These are phyloP conservation scores for Acrocyrtus sp. DNA, from an alignment of 2,888 invertebrate genomes.

Conservation along the genomic window DNA sequence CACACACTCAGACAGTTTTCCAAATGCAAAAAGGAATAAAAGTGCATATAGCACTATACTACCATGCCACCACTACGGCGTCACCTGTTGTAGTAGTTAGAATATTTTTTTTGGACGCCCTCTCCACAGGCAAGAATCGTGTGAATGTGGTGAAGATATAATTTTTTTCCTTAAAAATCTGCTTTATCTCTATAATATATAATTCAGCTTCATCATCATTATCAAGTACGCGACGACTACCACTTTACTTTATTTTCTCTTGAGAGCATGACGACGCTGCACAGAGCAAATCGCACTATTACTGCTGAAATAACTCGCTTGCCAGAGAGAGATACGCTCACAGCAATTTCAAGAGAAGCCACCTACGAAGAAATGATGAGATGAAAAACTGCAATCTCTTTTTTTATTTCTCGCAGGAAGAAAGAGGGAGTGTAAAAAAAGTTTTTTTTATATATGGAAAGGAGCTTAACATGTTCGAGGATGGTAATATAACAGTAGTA, in stretches of 20 bases:
- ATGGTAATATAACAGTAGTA: slow-evolving; percentile 35
- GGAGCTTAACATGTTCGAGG: neutral
- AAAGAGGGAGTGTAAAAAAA: slow-evolving; percentile 45
- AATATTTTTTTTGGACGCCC: slow-evolving; percentile 31
- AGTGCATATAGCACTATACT: too few relatives aligned
- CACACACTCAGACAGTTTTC: too few relatives aligned
- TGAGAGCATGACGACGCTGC: too few relatives aligned
- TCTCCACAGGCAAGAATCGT: slow-evolving; percentile 50
- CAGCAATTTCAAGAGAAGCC: slow-evolving; percentile 26
- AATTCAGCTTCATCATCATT: slow-evolving; percentile 18
- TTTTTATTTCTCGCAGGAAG: slow-evolving; percentile 12
- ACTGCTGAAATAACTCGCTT: slow-evolving; percentile 6
- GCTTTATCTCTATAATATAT: slow-evolving; percentile 15
- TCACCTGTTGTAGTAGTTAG: neutral
- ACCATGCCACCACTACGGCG: too few relatives aligned
- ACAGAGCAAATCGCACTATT: too few relatives aligned
- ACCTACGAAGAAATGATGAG: slow-evolving; percentile 37
- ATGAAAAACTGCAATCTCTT: slow-evolving; percentile 3
- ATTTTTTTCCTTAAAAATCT: slow-evolving; percentile 14
- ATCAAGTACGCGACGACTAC: too few relatives aligned
- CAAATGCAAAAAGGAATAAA: too few relatives aligned
- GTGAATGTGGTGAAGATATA: slow-evolving; percentile 31
- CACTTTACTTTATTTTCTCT: too few relatives aligned
- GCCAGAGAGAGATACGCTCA: neutral
- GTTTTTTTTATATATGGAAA: neutral